phyloP scores from a whole-genome alignment of 1,140 invertebrate species.

The Stegodyphus mimosarum region DNA sequence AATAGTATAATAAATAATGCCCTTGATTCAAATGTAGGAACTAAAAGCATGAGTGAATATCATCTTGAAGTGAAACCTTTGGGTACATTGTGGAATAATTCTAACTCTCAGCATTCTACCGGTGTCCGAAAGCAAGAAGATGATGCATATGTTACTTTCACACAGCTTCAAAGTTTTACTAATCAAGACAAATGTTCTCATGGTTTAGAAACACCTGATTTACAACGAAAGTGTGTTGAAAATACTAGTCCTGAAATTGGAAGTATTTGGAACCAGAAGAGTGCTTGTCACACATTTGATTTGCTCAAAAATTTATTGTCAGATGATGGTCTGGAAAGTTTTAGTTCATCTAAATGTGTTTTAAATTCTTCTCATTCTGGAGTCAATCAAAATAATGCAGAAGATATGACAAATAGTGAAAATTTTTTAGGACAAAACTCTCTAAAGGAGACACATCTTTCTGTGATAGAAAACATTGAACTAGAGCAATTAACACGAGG shows the following conservation, averaged over 20 bases:
- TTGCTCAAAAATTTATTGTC: constrained; percentile 51
- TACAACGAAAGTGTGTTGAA: constrained; percentile 23
- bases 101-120: not conserved
- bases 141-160: not conserved
- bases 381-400: not conserved
- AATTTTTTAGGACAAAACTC: constrained; percentile 14
- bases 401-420: constrained; percentile 12
- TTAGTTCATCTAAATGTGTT: constrained; percentile 50
- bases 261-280: constrained; percentile 55
- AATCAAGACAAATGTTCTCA: not conserved
- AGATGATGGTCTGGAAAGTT: constrained; percentile 45
- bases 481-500: constrained; percentile 8
- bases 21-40: not conserved
- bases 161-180: not conserved
- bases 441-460: constrained; percentile 18
- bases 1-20: no score
- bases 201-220: constrained; percentile 1
- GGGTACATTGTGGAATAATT: constrained; percentile 30
- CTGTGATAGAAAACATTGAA: constrained; percentile 59
- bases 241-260: constrained; percentile 44
- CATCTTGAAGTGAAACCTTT: constrained; percentile 35
- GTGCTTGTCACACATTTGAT: constrained; percentile 32
- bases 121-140: not conserved
- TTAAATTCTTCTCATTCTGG: constrained; percentile 18
- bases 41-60: not conserved